Base-by-base conservation (phyloP, 2,888 invertebrate species). In the Hirudinaria manillensis region DNA sequence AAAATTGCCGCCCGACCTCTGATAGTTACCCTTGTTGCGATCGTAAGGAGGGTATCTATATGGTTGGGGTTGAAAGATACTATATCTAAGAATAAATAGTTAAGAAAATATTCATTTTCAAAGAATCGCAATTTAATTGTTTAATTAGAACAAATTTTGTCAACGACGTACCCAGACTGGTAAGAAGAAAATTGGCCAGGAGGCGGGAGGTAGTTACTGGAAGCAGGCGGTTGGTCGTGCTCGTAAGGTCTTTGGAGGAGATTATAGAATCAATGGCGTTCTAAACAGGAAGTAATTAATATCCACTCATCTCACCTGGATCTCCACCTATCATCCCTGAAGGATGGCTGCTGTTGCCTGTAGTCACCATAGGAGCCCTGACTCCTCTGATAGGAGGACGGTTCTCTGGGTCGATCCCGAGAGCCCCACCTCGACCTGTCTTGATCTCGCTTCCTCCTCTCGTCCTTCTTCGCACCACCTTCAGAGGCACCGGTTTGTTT, bases 241-340 rank as follows among this genome's bases (percentile, higher is more conserved):
- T 61, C 61, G 19, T 61, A 27, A 29, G 29, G 29, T 29, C 61
- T 61, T 45, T 45, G 3, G 13, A 4, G 10, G 45, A 45, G 16
- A 45, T 45, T 45, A 7, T 7, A 61, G 21, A 16, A 24, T 61
- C 29, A 29, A 61, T 61, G 24, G 19, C 45, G 16, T 45, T 45
- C 3, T 36, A 36, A 6, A 36, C 3, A 36, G 3, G 36, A 10
- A 45, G 16, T 10, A 45, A 3, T 45, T 45, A 16, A 10, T 1
- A 45, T 16, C 13, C 16, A 45, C 1, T 45, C 13, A 16, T 29
- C 68, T 36, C n/a, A 68, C 68, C 68, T 34, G 2, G 36, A 34
- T 24, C 68, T 68, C 68, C 68, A 68, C n/a, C 68, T 68, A 7
- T 68, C 68, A 36, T 68, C 68, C 32, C 68, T 68, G 68, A 29